These are phyloP conservation scores for Aphelocoma californica DNA, from an alignment of 2,797 vertebrate species.

Conservation along the genomic window DNA sequence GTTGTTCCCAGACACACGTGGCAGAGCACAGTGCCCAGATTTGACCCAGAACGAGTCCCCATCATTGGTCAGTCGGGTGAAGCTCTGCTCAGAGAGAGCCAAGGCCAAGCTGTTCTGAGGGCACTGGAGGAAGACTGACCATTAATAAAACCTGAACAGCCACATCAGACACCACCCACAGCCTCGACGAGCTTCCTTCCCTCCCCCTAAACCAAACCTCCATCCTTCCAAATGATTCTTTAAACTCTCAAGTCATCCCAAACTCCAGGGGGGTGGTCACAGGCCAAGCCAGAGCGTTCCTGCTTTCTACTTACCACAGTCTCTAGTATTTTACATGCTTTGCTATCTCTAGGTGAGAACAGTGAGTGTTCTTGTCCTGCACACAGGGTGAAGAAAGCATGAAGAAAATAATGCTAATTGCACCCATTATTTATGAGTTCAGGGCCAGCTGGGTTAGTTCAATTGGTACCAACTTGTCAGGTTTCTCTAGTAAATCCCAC, in stretches of 20 bases:
- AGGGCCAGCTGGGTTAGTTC: background rate
- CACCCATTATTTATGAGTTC: background rate
- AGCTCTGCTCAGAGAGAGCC: background rate
- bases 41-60: accelerated
- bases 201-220: background rate
- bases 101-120: background rate
- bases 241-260: background rate
- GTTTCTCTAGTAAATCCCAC: background rate
- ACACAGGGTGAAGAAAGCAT: background rate
- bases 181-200: background rate
- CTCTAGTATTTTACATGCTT: background rate
- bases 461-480: background rate
- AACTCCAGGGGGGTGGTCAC: background rate
- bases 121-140: background rate
- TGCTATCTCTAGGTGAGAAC: background rate
- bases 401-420: background rate
- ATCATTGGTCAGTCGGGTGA: accelerated
- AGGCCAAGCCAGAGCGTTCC: background rate
- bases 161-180: background rate
- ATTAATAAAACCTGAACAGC: accelerated
- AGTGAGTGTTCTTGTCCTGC: background rate
- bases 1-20: accelerated
- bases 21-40: background rate
- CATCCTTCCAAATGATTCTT: background rate
- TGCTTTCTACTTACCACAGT: background rate